Evolutionary conservation across 1,140 invertebrate species (phyloP).

Genomic region (Papilio polyxenes): DNA sequence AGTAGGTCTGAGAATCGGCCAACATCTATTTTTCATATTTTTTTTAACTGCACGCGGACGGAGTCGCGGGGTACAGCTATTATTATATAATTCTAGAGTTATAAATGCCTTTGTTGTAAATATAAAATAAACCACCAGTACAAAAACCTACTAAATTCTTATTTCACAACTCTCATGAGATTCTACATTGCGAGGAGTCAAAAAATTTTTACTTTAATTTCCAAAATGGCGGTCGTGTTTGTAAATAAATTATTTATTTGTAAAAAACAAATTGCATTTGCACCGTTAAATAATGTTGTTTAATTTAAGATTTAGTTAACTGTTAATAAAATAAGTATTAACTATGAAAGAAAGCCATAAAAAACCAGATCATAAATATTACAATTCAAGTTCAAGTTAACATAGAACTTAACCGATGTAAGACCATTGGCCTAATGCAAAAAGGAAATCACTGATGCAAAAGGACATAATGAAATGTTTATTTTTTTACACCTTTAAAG

Average conservation of each 20-base stretch:
- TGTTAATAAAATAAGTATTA: too few relatives aligned
- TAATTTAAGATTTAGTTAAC: too few relatives aligned
- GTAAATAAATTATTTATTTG: background rate
- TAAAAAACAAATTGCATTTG: background rate
- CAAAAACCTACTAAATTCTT: background rate
- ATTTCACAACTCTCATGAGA: constrained; percentile 4
- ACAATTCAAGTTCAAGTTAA: background rate
- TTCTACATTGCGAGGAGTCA: background rate
- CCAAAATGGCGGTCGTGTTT: background rate
- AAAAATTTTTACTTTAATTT: background rate
- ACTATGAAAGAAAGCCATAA: too few relatives aligned
- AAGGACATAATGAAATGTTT: background rate
- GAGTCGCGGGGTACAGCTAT: too few relatives aligned
- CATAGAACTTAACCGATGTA: background rate
- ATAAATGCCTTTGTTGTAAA: background rate
- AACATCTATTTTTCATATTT: too few relatives aligned
- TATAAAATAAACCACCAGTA: constrained; percentile 17
- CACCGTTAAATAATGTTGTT: background rate
- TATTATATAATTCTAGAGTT: background rate
- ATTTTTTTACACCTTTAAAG: constrained; percentile 4
- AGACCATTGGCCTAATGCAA: background rate
- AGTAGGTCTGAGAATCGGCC: too few relatives aligned
- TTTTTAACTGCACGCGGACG: too few relatives aligned
- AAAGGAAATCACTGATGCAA: background rate
- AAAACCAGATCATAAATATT: too few relatives aligned